Percentiles rank a stretch among this genome's conserved stretches.
These are phyloP conservation scores for Morus bassanus DNA, from an alignment of 2,797 vertebrate genomes.

Conservation along the genomic window DNA sequence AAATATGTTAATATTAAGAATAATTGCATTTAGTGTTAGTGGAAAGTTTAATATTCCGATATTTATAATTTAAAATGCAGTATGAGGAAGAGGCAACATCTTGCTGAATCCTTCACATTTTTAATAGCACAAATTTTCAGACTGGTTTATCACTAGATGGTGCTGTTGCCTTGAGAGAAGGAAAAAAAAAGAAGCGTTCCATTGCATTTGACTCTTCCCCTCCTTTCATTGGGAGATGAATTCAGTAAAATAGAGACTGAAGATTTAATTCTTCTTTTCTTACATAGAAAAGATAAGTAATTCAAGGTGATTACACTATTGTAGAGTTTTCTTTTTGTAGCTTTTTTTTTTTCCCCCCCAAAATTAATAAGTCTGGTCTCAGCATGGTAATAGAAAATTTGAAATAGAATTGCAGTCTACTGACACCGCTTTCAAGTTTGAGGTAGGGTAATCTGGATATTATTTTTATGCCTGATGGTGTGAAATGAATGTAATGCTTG, in stretches of 20 bases:
- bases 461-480: background rate
- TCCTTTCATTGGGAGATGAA: background rate
- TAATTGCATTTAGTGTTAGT: background rate
- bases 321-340: background rate
- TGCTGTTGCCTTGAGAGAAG: conserved; percentile 26
- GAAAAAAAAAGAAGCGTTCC: background rate
- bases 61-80: background rate
- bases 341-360: fast-evolving
- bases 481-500: background rate
- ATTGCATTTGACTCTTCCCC: background rate
- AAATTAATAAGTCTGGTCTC: background rate
- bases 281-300: background rate
- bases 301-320: background rate
- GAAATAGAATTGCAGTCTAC: background rate
- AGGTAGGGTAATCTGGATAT: background rate
- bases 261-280: background rate
- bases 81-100: background rate
- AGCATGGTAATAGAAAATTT: background rate
- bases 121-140: background rate
- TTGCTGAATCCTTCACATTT: background rate
- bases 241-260: background rate
- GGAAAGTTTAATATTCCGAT: background rate
- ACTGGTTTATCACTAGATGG: conserved; percentile 62
- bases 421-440: background rate
- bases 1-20: background rate